These are phyloP conservation scores for Pseudococcus jackbeardsleyi DNA, from an alignment of 2,888 invertebrate species.

Conservation along the genomic window DNA sequence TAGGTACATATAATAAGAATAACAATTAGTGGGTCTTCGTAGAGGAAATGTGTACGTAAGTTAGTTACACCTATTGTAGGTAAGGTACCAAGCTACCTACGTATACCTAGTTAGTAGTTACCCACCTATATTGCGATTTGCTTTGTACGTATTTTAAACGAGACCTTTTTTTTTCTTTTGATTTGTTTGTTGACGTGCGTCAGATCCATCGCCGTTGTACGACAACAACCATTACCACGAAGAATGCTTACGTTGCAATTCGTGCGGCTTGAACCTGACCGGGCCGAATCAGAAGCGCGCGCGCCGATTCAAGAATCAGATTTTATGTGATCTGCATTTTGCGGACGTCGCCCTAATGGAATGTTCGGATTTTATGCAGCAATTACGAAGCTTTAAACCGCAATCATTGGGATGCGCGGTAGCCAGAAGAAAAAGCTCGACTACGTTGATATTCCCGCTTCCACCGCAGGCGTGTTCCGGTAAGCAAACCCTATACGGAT, in stretches of 20 bases:
- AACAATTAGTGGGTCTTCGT: too few relatives aligned
- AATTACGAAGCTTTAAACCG: constrained; percentile 94
- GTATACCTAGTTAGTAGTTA: neutral
- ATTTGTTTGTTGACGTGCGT: constrained; percentile 68
- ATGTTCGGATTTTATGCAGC: constrained; percentile 97
- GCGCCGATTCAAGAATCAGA: constrained; percentile 84
- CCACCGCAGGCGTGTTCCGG: constrained; percentile 96
- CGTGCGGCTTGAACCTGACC: constrained; percentile 92
- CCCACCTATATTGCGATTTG: neutral
- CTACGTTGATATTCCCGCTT: constrained; percentile 92
- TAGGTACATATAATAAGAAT: too few relatives aligned
- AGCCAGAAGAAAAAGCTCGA: constrained; percentile 91
- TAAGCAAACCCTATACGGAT: constrained; percentile 70
- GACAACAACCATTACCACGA: constrained; percentile 98
- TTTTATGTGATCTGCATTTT: constrained; percentile 95
- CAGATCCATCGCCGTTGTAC: constrained; percentile 91
- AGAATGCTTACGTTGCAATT: constrained; percentile 97
- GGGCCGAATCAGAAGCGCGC: constrained; percentile 83
- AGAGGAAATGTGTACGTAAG: too few relatives aligned
- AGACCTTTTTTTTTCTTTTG: neutral
- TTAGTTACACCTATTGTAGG: too few relatives aligned
- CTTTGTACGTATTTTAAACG: neutral
- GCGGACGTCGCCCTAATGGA: constrained; percentile 97
- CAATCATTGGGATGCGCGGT: constrained; percentile 96
- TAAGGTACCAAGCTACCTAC: too few relatives aligned